Evolutionary conservation across 2,113 vertebrate genomes (phyloP).

Genomic region (Chinchilla lanigera): DNA sequence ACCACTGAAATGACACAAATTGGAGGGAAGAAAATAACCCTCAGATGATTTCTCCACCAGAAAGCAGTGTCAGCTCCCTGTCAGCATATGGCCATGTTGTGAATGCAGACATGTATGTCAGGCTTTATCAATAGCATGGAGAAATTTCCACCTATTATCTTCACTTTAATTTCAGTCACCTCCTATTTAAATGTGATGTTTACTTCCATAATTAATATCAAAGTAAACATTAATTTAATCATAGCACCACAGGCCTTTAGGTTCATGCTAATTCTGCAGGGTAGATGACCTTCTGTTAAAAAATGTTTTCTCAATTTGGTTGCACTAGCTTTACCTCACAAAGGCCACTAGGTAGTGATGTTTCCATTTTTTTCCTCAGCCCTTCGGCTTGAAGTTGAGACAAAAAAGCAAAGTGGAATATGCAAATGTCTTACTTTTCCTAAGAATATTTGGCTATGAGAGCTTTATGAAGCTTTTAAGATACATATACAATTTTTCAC

Average conservation of each 20-base stretch:
- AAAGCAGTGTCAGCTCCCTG: neutral
- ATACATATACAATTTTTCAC: neutral
- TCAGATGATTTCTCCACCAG: neutral
- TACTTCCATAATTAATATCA: neutral
- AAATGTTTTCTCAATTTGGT: conserved; percentile 6
- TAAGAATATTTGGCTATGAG: conserved; percentile 24
- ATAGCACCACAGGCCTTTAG: neutral
- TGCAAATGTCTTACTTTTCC: neutral
- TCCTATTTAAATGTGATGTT: conserved; percentile 25
- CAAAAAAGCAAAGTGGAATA: conserved; percentile 3
- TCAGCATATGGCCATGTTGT: neutral
- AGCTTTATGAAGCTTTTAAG: conserved; percentile 1
- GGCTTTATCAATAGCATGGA: neutral
- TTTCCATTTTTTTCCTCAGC: neutral
- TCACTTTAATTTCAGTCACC: neutral
- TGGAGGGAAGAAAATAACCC: conserved; percentile 32
- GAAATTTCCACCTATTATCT: conserved; percentile 10
- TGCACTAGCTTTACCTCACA: neutral
- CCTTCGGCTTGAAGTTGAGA: neutral
- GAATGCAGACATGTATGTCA: neutral
- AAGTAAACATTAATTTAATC: conserved; percentile 23
- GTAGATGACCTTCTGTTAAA: neutral
- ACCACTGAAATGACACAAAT: neutral
- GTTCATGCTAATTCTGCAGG: neutral
- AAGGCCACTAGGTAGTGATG: conserved; percentile 82